Conservation (phyloP, 2,797 vertebrate species). For the Simalia tracyae region DNA sequence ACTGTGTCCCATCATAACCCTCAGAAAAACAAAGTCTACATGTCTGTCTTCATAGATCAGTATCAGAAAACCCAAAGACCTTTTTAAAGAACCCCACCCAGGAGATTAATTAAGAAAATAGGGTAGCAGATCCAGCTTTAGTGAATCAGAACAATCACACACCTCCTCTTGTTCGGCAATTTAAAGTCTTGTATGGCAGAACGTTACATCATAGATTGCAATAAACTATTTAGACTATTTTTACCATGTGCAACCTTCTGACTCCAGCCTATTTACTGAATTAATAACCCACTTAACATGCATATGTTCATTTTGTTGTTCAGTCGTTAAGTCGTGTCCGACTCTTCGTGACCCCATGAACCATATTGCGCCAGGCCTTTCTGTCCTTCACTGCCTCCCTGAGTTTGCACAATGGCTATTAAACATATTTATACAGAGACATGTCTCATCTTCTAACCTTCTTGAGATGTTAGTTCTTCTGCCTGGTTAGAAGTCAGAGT, state of each 20-base stretch:
- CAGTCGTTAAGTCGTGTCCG: no score
- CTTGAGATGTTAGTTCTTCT: slow-evolving; percentile 87
- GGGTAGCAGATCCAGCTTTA: background rate
- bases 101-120: background rate
- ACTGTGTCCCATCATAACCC: background rate
- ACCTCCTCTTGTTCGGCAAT: background rate
- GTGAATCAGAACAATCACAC: background rate
- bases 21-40: background rate
- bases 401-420: no score
- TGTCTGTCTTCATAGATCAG: background rate
- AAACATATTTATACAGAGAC: background rate
- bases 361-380: no score
- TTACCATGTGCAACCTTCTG: background rate
- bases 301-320: background rate
- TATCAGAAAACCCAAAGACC: background rate
- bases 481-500: slow-evolving; percentile 83
- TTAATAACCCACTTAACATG: background rate
- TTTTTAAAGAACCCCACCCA: no score
- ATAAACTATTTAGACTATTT: background rate
- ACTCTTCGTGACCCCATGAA: no score
- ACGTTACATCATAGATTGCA: background rate
- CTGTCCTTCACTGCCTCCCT: no score
- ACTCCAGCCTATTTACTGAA: background rate
- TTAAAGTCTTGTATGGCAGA: background rate
- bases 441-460: slow-evolving; percentile 76